phyloP scores from a whole-genome alignment of 30 jellyfish, hydroid and myxozoan genomes.

The Aurelia coerulea region DNA sequence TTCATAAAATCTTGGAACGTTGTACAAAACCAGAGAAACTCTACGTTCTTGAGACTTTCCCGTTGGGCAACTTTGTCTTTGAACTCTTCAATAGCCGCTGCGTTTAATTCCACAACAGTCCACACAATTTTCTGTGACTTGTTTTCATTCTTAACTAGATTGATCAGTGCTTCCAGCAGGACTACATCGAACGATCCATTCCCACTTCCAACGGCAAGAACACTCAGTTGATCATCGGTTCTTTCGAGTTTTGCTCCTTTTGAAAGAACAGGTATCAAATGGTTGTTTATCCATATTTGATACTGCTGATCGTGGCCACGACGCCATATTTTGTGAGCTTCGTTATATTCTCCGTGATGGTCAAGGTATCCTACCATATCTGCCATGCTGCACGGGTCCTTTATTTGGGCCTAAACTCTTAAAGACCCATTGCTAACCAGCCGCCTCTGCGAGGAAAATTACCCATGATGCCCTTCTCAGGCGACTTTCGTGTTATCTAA shows the following conservation, averaged over 20 bases:
- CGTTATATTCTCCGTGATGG: neutral
- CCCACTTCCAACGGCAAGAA: conserved; percentile 6
- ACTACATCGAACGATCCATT: conserved; percentile 9
- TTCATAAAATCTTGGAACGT: conserved; percentile 1
- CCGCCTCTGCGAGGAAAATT: no score
- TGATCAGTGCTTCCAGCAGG: neutral
- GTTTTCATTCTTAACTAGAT: neutral
- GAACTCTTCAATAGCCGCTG: neutral
- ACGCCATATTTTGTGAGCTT: neutral
- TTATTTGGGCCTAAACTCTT: no score
- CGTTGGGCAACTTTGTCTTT: neutral
- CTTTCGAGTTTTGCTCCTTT: neutral
- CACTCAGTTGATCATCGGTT: neutral
- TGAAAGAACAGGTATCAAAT: neutral
- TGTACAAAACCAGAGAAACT: neutral
- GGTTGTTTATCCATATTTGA: neutral
- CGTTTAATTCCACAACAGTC: conserved; percentile 4
- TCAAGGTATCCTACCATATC: neutral
- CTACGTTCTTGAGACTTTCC: neutral
- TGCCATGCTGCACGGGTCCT: neutral
- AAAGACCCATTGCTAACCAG: no score
- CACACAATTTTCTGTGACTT: neutral
- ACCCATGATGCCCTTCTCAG: no score
- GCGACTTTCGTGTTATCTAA: no score
- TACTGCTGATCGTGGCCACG: conserved; percentile 9